Conservation (phyloP, 2,797 vertebrate genomes). For the Onychomys leucogaster region DNA sequence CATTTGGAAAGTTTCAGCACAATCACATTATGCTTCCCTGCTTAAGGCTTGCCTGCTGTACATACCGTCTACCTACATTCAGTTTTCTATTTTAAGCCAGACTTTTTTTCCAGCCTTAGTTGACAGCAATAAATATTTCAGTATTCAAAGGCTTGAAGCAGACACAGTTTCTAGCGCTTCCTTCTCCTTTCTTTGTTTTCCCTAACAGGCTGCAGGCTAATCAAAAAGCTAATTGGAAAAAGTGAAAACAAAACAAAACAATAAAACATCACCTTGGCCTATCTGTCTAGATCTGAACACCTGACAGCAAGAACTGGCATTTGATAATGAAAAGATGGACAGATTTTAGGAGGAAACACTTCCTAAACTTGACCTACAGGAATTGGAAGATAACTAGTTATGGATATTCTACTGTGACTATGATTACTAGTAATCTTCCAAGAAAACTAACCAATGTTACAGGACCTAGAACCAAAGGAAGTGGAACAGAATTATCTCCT, state of each 20-base stretch:
- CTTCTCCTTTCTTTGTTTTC: background rate
- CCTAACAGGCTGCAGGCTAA: background rate
- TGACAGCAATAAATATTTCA: slow-evolving; percentile 32
- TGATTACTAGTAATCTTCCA: background rate
- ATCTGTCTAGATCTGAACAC: background rate
- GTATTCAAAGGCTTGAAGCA: background rate
- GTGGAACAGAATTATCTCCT: background rate
- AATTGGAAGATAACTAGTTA: background rate
- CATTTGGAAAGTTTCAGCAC: slow-evolving; percentile 20
- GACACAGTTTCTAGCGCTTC: background rate
- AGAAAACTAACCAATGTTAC: background rate
- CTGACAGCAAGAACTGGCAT: background rate
- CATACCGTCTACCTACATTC: background rate
- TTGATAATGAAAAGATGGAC: background rate
- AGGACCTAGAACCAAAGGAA: background rate
- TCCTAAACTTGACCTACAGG: background rate
- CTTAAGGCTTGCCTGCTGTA: background rate
- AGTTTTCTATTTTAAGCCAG: slow-evolving; percentile 23
- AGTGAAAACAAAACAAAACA: background rate
- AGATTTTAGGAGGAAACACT: background rate
- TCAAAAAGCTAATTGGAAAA: background rate
- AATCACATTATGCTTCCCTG: background rate
- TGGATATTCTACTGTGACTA: background rate
- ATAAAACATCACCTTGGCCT: background rate
- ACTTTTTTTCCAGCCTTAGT: slow-evolving; percentile 24